Evolutionary conservation across 2,888 invertebrate species (phyloP).

Genomic region (Volucella bombylans): DNA sequence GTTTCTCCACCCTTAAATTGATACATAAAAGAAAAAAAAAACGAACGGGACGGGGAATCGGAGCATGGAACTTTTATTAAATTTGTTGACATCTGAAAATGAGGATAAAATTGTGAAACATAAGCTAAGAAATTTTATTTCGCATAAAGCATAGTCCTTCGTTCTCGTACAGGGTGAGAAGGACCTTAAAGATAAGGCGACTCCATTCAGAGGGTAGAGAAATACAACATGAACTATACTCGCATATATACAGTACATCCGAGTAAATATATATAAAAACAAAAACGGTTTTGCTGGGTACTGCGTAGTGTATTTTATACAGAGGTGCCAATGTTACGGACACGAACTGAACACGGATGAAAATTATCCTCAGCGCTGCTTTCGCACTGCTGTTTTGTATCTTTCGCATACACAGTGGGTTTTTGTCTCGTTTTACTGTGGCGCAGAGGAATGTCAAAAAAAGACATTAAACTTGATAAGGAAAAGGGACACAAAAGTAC

Average conservation of each 20-base stretch:
- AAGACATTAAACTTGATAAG: constrained; percentile 61
- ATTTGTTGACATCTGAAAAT: constrained; percentile 71
- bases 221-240: background rate
- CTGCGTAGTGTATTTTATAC: constrained; percentile 11
- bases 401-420: constrained; percentile 36
- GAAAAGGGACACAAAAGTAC: constrained; percentile 41
- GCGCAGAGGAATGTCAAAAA: constrained; percentile 26
- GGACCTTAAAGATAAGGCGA: background rate
- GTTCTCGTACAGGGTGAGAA: background rate
- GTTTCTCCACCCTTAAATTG: constrained; percentile 57
- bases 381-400: constrained; percentile 30
- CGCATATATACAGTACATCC: background rate
- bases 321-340: constrained; percentile 28
- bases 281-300: background rate
- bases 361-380: constrained; percentile 2
- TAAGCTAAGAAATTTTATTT: constrained; percentile 66
- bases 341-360: constrained; percentile 40
- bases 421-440: constrained; percentile 40
- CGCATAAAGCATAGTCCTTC: constrained; percentile 26
- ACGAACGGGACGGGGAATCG: background rate
- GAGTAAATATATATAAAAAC: background rate
- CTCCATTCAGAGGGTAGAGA: background rate
- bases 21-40: constrained; percentile 62
- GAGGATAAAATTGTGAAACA: constrained; percentile 70
- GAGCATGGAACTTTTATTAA: constrained; percentile 65